Evolutionary conservation across 2,888 invertebrate genomes (phyloP).

Genomic region (Volucella bombylans): DNA sequence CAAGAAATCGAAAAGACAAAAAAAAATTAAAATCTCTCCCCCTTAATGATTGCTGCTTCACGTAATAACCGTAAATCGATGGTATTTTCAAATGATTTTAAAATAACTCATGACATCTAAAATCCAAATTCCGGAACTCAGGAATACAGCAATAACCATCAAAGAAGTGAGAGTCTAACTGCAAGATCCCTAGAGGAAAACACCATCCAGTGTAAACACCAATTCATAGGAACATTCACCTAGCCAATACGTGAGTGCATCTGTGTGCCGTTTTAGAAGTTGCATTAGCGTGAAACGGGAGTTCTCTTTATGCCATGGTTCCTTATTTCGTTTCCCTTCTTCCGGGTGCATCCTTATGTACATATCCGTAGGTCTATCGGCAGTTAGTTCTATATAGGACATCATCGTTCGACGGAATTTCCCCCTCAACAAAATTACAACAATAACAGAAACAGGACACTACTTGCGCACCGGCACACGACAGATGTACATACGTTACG

Average conservation of each 20-base stretch:
- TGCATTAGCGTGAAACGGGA: constrained; percentile 53
- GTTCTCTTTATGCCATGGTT: constrained; percentile 32
- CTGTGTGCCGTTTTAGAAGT: constrained; percentile 29
- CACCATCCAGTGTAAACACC: constrained; percentile 64
- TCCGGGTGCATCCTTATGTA: constrained; percentile 62
- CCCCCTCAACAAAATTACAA: constrained; percentile 46
- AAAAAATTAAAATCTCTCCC: constrained; percentile 29
- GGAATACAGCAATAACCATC: constrained; percentile 4
- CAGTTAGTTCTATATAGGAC: constrained; percentile 24
- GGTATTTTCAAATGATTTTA: constrained; percentile 47
- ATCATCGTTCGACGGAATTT: constrained; percentile 65
- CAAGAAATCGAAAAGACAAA: constrained; percentile 26
- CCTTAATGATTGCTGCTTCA: constrained; percentile 9
- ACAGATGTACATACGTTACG: constrained; percentile 55
- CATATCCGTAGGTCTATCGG: constrained; percentile 38
- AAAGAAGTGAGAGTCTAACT: neutral
- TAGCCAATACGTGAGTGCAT: neutral
- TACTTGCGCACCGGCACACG: constrained; percentile 61
- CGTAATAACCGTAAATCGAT: constrained; percentile 66
- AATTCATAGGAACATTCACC: constrained; percentile 44
- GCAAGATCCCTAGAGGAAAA: constrained; percentile 55
- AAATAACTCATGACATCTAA: constrained; percentile 54
- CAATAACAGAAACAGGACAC: constrained; percentile 39
- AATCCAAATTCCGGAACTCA: constrained; percentile 32
- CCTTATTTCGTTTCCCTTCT: constrained; percentile 42